Percentiles rank a stretch among this genome's conserved stretches.
Evolutionary conservation across 2,888 invertebrate species (phyloP).

Genomic region (Automeris io): DNA sequence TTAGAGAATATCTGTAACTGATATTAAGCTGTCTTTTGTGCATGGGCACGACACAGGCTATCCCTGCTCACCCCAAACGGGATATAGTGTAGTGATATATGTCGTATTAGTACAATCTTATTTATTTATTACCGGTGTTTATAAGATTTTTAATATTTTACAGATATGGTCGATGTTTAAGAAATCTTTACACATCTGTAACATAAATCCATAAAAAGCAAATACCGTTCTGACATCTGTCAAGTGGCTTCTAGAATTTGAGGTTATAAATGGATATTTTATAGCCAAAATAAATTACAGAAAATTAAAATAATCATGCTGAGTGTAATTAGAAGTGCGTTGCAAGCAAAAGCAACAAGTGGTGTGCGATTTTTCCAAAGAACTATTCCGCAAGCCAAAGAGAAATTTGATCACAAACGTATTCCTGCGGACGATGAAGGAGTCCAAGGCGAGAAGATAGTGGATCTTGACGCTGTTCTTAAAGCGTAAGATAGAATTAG

Average conservation of each 20-base stretch:
- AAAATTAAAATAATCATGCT: conserved; percentile 33
- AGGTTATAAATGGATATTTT: conserved; percentile 16
- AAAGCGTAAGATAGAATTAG: conserved; percentile 73
- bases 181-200: no score
- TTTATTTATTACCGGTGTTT: no score
- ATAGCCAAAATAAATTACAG: background rate
- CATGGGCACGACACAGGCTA: no score
- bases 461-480: conserved; percentile 82
- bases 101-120: no score
- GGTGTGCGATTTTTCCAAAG: conserved; percentile 49
- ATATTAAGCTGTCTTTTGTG: no score
- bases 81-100: no score
- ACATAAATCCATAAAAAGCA: no score
- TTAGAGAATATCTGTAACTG: no score
- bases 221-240: background rate
- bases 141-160: no score
- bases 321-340: conserved; percentile 38
- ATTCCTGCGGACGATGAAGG: conserved; percentile 82
- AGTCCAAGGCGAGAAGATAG: conserved; percentile 83
- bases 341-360: conserved; percentile 33
- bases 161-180: no score
- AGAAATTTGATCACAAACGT: conserved; percentile 62
- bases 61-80: no score
- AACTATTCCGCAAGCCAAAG: conserved; percentile 35
- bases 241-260: conserved; percentile 6